phyloP scores from a whole-genome alignment of 2,888 invertebrate species.

The Drosophila acutilabella region DNA sequence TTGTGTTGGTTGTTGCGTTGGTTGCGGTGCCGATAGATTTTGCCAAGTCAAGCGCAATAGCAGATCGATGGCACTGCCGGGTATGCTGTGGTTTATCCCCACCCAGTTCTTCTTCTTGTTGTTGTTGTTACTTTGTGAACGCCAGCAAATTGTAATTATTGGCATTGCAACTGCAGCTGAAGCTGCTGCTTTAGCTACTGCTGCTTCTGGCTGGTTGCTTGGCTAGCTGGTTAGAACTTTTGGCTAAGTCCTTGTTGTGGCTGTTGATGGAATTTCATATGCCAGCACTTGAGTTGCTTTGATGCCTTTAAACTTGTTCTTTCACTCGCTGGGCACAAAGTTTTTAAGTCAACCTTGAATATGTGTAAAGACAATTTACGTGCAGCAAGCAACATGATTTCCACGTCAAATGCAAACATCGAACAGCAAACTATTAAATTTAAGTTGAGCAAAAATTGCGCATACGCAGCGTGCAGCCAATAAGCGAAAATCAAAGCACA shows the following conservation, averaged over 20 bases:
- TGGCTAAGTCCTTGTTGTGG: conserved; percentile 47
- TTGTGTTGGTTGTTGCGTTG: conserved; percentile 33
- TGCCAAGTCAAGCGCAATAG: conserved; percentile 52
- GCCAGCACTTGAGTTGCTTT: conserved; percentile 57
- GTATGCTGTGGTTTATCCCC: conserved; percentile 21
- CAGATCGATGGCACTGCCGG: conserved; percentile 58
- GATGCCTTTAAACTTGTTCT: conserved; percentile 30
- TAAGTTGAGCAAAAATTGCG: conserved; percentile 35
- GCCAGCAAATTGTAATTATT: conserved; percentile 75
- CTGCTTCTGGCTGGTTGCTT: conserved; percentile 11
- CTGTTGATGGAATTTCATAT: conserved; percentile 72
- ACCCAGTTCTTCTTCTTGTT: conserved; percentile 8
- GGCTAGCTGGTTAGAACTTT: conserved; percentile 39
- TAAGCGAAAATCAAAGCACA: conserved; percentile 41
- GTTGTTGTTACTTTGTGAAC: conserved; percentile 39
- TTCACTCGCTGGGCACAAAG: conserved; percentile 18
- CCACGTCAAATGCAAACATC: conserved; percentile 5
- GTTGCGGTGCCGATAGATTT: conserved; percentile 50
- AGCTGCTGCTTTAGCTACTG: conserved; percentile 21
- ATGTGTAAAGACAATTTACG: conserved; percentile 4
- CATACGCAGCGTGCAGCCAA: conserved; percentile 49
- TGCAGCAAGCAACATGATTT: conserved; percentile 15
- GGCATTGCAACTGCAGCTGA: conserved; percentile 52
- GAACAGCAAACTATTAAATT: conserved; percentile 17
- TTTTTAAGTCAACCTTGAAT: conserved; percentile 37